These are phyloP conservation scores for Agelaius phoeniceus DNA, from an alignment of 2,113 vertebrate species.

Conservation along the genomic window DNA sequence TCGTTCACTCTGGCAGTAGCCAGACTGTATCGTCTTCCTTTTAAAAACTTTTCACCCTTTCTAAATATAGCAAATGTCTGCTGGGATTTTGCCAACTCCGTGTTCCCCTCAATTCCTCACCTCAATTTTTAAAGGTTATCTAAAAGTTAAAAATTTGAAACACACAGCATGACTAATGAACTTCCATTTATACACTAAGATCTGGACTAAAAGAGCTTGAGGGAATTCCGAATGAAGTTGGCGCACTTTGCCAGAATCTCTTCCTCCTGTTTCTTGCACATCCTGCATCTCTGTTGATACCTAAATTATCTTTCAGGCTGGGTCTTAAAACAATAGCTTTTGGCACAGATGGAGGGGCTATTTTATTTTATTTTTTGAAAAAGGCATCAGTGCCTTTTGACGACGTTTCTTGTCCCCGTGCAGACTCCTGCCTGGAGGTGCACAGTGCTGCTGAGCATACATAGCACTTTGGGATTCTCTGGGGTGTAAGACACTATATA, in stretches of 20 bases:
- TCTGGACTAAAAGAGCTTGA: not conserved
- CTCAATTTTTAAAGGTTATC: constrained; percentile 24
- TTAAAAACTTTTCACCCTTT: not conserved
- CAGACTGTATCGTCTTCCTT: not conserved
- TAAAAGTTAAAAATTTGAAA: not conserved
- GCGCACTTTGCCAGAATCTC: not conserved
- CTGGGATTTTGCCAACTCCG: not conserved
- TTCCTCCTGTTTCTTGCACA: not conserved
- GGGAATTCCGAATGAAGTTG: not conserved
- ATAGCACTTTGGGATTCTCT: not conserved
- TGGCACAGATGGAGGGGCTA: not conserved
- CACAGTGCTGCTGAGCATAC: not conserved
- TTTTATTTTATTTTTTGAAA: not conserved
- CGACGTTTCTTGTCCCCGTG: not conserved
- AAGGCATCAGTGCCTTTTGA: not conserved
- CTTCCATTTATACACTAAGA: not conserved
- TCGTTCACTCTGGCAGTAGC: not conserved
- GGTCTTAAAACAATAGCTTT: not conserved
- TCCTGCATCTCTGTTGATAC: not conserved
- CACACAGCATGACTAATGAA: not conserved
- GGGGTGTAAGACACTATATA: constrained; percentile 26
- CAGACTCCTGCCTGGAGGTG: not conserved
- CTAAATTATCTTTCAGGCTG: not conserved
- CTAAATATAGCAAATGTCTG: not conserved
- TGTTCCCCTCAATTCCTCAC: not conserved